These are phyloP conservation scores for Manis pentadactyla DNA, from an alignment of 2,797 vertebrate genomes.

Conservation along the genomic window DNA sequence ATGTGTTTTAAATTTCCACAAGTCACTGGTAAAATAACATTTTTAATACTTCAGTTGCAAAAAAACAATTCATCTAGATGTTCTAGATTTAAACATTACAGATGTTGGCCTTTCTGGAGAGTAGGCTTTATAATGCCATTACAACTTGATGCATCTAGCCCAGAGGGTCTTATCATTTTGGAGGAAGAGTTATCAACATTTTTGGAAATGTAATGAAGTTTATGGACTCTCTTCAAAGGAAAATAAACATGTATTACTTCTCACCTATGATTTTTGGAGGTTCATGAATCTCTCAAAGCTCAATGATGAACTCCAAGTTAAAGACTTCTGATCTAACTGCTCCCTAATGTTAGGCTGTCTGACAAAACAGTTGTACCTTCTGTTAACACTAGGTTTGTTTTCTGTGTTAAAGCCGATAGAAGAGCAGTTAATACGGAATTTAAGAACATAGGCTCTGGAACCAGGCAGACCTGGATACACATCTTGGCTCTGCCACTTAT, in stretches of 20 bases:
- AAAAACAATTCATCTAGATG: not conserved
- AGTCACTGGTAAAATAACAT: conserved; percentile 52
- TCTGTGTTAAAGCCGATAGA: not conserved
- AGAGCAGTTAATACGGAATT: not conserved
- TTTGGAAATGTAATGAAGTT: conserved; percentile 31
- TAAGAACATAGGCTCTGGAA: not conserved
- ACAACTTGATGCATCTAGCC: conserved; percentile 16
- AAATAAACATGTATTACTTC: conserved; percentile 31
- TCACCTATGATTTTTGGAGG: not conserved
- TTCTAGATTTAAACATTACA: conserved; percentile 49
- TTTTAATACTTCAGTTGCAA: conserved; percentile 51
- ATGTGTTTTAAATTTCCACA: conserved; percentile 56
- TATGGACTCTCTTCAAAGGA: not conserved
- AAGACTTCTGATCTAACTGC: not conserved
- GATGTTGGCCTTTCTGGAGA: conserved; percentile 59
- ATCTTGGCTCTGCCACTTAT: conserved; percentile 4
- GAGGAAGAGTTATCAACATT: not conserved
- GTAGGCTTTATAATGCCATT: conserved; percentile 61
- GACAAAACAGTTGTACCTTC: not conserved
- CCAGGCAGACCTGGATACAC: not conserved
- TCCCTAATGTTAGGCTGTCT: not conserved
- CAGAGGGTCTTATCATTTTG: conserved; percentile 33
- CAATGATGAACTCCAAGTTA: not conserved
- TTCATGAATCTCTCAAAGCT: not conserved
- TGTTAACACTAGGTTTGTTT: not conserved